Conservation (phyloP, 1,140 invertebrate species). For the Parapsyche elsis region DNA sequence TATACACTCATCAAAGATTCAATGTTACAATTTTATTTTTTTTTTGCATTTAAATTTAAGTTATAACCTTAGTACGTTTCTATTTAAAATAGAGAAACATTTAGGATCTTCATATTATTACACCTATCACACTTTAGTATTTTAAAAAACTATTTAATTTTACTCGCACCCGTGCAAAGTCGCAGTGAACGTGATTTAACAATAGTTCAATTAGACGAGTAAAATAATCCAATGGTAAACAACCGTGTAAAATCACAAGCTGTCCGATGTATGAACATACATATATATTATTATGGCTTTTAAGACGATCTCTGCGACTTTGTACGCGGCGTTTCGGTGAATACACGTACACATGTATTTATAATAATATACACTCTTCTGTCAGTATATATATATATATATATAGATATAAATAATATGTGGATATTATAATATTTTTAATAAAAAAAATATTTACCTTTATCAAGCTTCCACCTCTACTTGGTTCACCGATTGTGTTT, state of each 20-base stretch:
- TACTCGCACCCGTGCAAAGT: not conserved
- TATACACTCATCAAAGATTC: not conserved
- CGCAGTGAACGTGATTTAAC: too few species aligned
- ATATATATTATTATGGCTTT: too few species aligned
- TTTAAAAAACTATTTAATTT: not conserved
- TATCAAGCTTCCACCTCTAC: slow-evolving; percentile 28
- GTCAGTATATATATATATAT: not conserved
- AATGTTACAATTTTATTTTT: not conserved
- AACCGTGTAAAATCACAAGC: too few species aligned
- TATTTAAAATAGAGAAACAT: not conserved
- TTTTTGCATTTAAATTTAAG: not conserved
- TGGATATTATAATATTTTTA: slow-evolving; percentile 6
- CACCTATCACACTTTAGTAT: not conserved
- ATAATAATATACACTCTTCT: not conserved
- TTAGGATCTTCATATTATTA: not conserved
- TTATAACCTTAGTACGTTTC: too few species aligned
- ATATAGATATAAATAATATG: not conserved
- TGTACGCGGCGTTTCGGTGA: too few species aligned
- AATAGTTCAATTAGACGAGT: too few species aligned
- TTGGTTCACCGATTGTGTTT: slow-evolving; percentile 33
- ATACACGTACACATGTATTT: not conserved
- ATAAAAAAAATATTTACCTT: slow-evolving; percentile 34
- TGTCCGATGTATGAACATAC: not conserved
- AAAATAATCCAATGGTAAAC: too few species aligned
- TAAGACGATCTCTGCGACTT: too few species aligned